Evolutionary conservation across 1,140 invertebrate species (phyloP).

Genomic region (Philopotamus ludificatus): DNA sequence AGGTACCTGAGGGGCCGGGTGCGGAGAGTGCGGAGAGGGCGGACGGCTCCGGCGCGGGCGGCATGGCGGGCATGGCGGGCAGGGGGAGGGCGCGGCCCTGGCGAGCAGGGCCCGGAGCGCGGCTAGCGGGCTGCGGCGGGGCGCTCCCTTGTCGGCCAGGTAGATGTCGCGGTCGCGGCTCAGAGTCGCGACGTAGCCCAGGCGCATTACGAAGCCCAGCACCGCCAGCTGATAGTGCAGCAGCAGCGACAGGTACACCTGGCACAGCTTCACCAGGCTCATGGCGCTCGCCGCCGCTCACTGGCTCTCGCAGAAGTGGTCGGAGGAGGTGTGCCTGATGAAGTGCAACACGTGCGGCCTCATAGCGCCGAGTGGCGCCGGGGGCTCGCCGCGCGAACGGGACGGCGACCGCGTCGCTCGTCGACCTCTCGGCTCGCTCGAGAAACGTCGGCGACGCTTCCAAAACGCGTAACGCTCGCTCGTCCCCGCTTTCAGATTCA

Average conservation of each 20-base stretch:
- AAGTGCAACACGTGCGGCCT: conserved; percentile 57
- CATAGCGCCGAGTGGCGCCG: conserved; percentile 42
- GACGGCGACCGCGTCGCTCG: conserved; percentile 26
- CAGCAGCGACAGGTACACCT: conserved; percentile 39
- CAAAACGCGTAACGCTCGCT: not conserved
- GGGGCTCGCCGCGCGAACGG: not conserved
- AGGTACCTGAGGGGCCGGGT: too few species aligned
- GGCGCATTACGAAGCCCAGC: conserved; percentile 31
- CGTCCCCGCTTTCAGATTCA: too few species aligned
- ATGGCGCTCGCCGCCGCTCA: conserved; percentile 21
- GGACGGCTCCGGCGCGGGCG: not conserved
- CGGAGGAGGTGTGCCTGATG: conserved; percentile 57
- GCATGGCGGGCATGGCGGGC: conserved; percentile 42
- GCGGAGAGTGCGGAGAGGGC: not conserved
- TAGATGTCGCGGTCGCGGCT: conserved; percentile 15
- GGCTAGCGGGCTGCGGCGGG: conserved; percentile 11
- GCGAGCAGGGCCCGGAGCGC: conserved; percentile 12
- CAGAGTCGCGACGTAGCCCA: conserved; percentile 31
- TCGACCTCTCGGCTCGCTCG: not conserved
- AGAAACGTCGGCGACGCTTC: not conserved
- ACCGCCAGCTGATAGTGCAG: conserved; percentile 36
- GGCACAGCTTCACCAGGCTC: conserved; percentile 30
- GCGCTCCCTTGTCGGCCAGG: conserved; percentile 8
- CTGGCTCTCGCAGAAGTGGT: conserved; percentile 55
- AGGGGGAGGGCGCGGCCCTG: conserved; percentile 33